Base-by-base conservation (phyloP, 2,888 invertebrate genomes). In the Zele albiditarsus region DNA sequence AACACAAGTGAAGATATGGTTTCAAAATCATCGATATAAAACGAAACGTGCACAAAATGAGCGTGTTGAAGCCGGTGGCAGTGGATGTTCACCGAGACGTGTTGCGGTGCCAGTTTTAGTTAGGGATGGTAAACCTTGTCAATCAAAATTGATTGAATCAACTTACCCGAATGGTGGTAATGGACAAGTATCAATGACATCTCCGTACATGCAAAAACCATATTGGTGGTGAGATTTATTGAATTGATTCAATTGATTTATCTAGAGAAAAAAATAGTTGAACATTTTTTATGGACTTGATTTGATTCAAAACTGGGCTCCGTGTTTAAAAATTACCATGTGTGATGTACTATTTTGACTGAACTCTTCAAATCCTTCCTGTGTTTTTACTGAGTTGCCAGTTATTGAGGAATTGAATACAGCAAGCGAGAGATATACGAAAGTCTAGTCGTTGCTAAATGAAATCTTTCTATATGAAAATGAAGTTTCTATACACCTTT, bases 1-100 rank as follows among this genome's bases (percentile, higher is more conserved):
- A 0, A 99, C 98, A 2, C 99, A 99, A 91, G 96, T 96, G 69
- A 98, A 98, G 90, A 99, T 99, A 84, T 99, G 99, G 99, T 99
- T 99, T 91, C 98, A 98, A 89, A 98, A 98, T 90, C 99, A 99
- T 89, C 91, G 92, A 86, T 99, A 99, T 91, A 99, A 99, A 92
- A 98, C 98, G 86, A 99, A 99, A 90, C 92, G 99, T n/a, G 97
- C 98, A 0, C 95, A 97, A 75, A 97, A 97, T 86, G 99, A 99
- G 90, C 96, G 98, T 14, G 87, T 87, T 0, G 89, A 89, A 95
- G 95, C 23, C 90, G 93, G 80, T 93, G 92, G 92, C 71, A 92
- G 92, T 0, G 87, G 94, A 84, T 94, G 95, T 60, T 97, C 97
- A 0, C 98, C 98, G 0, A 91, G 98, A 33, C 92, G 98, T 25